A percentile compares a stretch with the other conserved stretches of the same genome.
phyloP scores from a whole-genome alignment of 2,888 invertebrate species.

The Lamproptera curius region DNA sequence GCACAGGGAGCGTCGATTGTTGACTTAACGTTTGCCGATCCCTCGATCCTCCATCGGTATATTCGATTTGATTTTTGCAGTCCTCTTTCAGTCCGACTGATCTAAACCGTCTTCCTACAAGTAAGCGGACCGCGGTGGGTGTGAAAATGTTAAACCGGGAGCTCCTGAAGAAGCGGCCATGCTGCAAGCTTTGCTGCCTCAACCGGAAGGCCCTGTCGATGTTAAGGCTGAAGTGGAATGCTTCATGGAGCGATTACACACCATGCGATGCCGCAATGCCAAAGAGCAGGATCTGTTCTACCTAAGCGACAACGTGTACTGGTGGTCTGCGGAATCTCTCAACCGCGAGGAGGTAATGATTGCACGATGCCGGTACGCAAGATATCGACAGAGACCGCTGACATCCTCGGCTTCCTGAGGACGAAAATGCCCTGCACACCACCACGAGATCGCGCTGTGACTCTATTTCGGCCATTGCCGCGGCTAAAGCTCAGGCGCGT shows the following conservation, averaged over 20 bases:
- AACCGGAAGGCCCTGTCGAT: conserved; percentile 4
- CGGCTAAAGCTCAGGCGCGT: not conserved
- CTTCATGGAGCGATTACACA: too few relatives aligned
- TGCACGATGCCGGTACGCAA: not conserved
- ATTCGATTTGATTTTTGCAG: not conserved
- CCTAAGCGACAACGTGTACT: too few relatives aligned
- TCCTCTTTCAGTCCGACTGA: too few relatives aligned
- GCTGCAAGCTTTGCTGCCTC: not conserved
- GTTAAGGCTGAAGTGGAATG: too few relatives aligned
- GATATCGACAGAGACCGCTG: not conserved
- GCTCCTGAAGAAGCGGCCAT: not conserved
- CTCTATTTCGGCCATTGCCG: not conserved
- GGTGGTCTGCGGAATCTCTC: too few relatives aligned
- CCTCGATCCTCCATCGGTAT: not conserved
- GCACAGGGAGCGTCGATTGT: not conserved
- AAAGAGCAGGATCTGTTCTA: too few relatives aligned
- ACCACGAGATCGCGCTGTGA: not conserved
- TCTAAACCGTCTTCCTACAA: not conserved
- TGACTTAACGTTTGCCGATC: not conserved
- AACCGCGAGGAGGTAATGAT: too few relatives aligned
- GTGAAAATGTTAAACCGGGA: not conserved
- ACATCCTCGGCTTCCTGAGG: too few relatives aligned
- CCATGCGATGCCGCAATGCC: too few relatives aligned
- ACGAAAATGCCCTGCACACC: not conserved
- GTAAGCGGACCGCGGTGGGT: not conserved